These are phyloP conservation scores for Mamestra configurata DNA, from an alignment of 1,140 invertebrate species.

Conservation along the genomic window DNA sequence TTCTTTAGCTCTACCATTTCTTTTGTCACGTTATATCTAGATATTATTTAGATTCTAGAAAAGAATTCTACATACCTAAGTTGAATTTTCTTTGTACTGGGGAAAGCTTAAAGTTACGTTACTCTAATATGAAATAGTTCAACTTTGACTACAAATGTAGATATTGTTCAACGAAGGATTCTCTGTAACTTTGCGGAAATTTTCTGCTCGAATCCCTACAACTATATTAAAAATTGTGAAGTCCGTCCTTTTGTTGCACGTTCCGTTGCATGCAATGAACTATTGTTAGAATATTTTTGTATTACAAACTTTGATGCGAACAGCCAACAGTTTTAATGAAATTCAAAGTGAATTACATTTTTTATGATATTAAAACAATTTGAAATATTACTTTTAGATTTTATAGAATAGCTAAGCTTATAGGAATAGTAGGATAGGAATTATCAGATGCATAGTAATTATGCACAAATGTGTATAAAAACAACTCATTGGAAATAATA, in stretches of 20 bases:
- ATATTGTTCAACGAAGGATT: slow-evolving; percentile 20
- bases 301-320: slow-evolving; percentile 16
- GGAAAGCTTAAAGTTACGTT: slow-evolving; percentile 13
- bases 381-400: neutral
- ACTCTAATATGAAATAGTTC: slow-evolving; percentile 39
- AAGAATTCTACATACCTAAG: slow-evolving; percentile 30
- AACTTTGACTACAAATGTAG: slow-evolving; percentile 40
- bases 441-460: too few relatives aligned
- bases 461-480: too few relatives aligned
- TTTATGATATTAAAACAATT: slow-evolving; percentile 1
- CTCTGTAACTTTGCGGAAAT: slow-evolving; percentile 19
- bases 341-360: slow-evolving; percentile 1
- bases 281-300: slow-evolving; percentile 16
- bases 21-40: slow-evolving; percentile 26
- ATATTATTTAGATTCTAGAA: neutral
- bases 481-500: too few relatives aligned
- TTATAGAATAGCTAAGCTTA: neutral
- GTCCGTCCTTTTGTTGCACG: slow-evolving; percentile 29
- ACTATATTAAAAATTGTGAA: slow-evolving; percentile 42
- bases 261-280: neutral
- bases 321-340: slow-evolving; percentile 14
- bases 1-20: slow-evolving; percentile 28
- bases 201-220: slow-evolving; percentile 27
- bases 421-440: too few relatives aligned
- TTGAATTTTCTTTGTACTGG: slow-evolving; percentile 36